phyloP scores from a whole-genome alignment of 92 coral and sea anemone species.

The Siderastrea radians region DNA sequence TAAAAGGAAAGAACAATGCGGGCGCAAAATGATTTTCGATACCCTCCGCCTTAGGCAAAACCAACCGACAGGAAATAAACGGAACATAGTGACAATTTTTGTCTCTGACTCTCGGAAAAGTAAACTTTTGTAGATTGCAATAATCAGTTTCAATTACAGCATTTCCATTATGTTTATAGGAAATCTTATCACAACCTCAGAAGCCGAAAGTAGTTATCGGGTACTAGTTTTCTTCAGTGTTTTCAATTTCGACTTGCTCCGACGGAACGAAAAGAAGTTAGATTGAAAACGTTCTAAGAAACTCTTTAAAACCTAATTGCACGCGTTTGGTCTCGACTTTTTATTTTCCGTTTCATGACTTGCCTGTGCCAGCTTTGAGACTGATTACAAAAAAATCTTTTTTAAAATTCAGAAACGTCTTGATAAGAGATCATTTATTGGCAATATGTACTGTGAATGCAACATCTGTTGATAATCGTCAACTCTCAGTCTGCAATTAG shows the following conservation, averaged over 20 bases:
- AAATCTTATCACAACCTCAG: background rate
- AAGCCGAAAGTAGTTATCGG: background rate
- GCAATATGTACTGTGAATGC: background rate
- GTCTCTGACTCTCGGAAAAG: background rate
- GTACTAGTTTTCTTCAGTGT: background rate
- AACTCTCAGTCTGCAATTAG: background rate
- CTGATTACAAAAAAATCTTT: slow-evolving; percentile 4
- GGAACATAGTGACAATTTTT: background rate
- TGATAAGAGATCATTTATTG: background rate
- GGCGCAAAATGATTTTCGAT: background rate
- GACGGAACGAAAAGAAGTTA: too few relatives aligned
- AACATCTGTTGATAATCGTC: background rate
- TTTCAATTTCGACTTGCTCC: background rate
- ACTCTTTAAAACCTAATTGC: background rate
- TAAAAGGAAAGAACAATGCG: background rate
- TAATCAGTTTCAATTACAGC: background rate
- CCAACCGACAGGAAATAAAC: background rate
- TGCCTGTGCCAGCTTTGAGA: background rate
- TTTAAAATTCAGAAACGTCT: background rate
- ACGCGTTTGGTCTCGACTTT: background rate
- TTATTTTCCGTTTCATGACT: background rate
- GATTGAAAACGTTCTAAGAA: background rate
- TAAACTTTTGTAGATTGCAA: background rate
- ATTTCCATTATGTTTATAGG: background rate
- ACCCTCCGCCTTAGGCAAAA: background rate